These are phyloP conservation scores for Eulemur coronatus DNA, from an alignment of 2,797 vertebrate species.

Conservation along the genomic window DNA sequence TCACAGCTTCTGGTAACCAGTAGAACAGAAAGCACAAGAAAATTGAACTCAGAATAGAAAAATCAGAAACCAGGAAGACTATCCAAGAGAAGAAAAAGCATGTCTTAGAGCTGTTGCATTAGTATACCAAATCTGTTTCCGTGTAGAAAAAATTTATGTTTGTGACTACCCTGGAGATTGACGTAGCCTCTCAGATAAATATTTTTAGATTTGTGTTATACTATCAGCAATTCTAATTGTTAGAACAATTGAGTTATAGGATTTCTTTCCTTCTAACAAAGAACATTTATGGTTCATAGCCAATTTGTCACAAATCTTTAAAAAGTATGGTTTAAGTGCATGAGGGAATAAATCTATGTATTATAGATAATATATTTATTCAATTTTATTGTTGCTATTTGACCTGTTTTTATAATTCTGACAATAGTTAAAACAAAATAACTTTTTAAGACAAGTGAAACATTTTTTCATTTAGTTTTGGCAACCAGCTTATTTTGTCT, in stretches of 20 bases:
- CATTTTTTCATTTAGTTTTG: not conserved
- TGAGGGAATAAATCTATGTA: not conserved
- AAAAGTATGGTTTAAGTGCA: not conserved
- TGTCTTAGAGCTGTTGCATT: slow-evolving; percentile 71
- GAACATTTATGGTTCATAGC: not conserved
- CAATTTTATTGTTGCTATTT: not conserved
- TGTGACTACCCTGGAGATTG: slow-evolving; percentile 53
- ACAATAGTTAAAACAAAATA: slow-evolving; percentile 26
- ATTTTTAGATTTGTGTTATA: not conserved
- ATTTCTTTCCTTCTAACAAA: slow-evolving; percentile 25
- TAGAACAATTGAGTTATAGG: not conserved
- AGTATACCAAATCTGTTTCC: slow-evolving; percentile 55
- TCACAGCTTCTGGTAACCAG: slow-evolving; percentile 85
- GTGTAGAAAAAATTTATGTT: slow-evolving; percentile 16
- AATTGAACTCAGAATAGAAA: slow-evolving; percentile 83
- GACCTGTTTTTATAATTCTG: slow-evolving; percentile 24
- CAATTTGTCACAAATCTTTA: slow-evolving; percentile 30
- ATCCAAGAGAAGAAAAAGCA: slow-evolving; percentile 64
- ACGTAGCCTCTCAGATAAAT: slow-evolving; percentile 3
- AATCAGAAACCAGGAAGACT: slow-evolving; percentile 76
- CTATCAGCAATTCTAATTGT: not conserved
- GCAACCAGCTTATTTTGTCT: not conserved
- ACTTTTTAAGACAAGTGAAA: slow-evolving; percentile 30
- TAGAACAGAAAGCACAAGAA: slow-evolving; percentile 84
- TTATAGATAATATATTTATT: slow-evolving; percentile 4